phyloP scores from a whole-genome alignment of 2,113 vertebrate species.

The Pseudolaguvia tuberculata region DNA sequence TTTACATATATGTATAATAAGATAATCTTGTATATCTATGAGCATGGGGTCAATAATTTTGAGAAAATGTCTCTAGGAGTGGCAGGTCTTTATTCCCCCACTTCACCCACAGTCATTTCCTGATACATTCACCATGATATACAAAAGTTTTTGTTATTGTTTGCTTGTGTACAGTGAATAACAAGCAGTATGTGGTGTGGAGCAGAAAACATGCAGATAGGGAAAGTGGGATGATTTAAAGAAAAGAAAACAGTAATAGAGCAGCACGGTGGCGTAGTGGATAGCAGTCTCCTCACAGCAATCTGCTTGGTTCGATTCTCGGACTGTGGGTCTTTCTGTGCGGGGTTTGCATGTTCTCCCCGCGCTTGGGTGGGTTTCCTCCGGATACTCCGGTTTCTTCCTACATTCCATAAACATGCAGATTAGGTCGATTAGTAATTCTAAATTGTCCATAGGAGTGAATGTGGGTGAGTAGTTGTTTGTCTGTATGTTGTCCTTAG shows the following conservation, averaged over 20 bases:
- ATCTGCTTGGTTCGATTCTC: too few species aligned
- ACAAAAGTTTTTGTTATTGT: slow-evolving; percentile 21
- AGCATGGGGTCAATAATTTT: background rate
- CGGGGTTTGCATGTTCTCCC: too few species aligned
- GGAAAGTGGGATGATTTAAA: background rate
- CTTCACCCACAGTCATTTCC: slow-evolving; percentile 1
- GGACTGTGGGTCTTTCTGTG: too few species aligned
- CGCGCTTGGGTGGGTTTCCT: too few species aligned
- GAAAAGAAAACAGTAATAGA: background rate
- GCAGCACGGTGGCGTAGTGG: too few species aligned
- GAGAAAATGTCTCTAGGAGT: slow-evolving; percentile 16
- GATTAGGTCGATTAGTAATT: too few species aligned
- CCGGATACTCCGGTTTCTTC: too few species aligned
- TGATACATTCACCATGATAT: background rate
- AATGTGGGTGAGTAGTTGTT: too few species aligned
- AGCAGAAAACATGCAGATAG: background rate
- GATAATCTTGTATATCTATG: background rate
- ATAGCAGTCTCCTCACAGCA: too few species aligned
- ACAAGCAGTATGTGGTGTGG: background rate
- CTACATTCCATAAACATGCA: too few species aligned
- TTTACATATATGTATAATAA: background rate
- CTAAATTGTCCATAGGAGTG: too few species aligned
- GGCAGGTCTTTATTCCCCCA: background rate
- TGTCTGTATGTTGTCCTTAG: too few species aligned
- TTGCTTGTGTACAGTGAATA: slow-evolving; percentile 2